Evolutionary conservation across 2,888 invertebrate species (phyloP), one percentile per base, ranked within the genome.

Genomic region (Ochlodes sylvanus): DNA sequence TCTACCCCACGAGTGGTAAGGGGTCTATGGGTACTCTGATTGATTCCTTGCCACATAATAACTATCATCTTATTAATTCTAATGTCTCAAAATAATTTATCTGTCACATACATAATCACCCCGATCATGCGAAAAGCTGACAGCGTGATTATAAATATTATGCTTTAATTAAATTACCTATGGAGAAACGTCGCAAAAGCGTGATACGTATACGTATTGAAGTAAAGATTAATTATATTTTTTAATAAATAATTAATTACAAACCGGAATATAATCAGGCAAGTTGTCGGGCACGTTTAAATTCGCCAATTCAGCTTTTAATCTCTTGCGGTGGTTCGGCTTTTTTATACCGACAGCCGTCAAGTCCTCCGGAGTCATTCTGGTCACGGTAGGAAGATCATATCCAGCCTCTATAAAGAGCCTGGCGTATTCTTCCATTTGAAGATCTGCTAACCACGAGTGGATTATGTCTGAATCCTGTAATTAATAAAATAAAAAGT

Each of bases 341-440:
- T 99, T 99, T 84, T 98, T 99, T 78, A 99, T 98, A 79, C 97
- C 97, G 81, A 97, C 96, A 64, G 97, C 97, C 56, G 97, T 97
- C 77, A 97, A 94, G 93, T 97, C 98, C 92, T 99, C 99, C 0
- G 99, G 99, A 14, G 99, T 99, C 98, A 99, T 99, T 77, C 99
- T 95, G n/a, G 99, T 98, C 81, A 99, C 98, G 1, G 99, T 99
- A 32, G 98, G 97, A 92, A 99, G 95, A 93, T 99, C 99, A 88
- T 99, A 99, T 44, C 99, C 99, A 14, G 99, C 98, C 52, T 97
- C 96, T 72, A 98, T 95, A 90, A 99, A 99, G 69, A 98, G 95
- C 58, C 97, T 96, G 75, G 98, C 97, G 92, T 99, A 99, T 85
- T 99, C 98, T 84, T 98, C 98, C 94, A 98, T 98, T 82, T 97